Base-by-base conservation (phyloP, 2,113 vertebrate species). In the Cephalopterus ornatus region DNA sequence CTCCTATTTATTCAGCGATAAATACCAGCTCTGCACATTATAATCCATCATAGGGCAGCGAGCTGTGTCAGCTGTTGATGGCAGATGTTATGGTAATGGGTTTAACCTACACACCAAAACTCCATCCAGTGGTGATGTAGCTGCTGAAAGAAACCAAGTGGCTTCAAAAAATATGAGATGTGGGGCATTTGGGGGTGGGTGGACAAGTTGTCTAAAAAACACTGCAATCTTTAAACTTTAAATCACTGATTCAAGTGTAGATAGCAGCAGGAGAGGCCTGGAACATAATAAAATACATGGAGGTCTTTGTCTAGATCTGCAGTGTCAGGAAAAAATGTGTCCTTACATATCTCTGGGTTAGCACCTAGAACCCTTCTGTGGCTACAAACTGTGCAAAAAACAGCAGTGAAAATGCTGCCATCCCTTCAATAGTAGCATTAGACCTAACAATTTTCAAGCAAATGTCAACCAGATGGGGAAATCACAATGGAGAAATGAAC, bases 301-400 rank as follows among this genome's bases (percentile, higher is more conserved):
- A 30, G 15, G 28, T 18, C 35, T 91, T 67, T 59, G 22, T 52
- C 35, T 65, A 75, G 75, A 80, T 86, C 30, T 59, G 35, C 19
- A 32, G 8, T 22, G 16, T 58, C 19, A 50, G 17, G n/a, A 59
- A 53, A n/a, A 85, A 59, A 17, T 32, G 44, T 6, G 4, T 37
- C 33, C 14, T 44, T 67, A 23, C 10, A 6, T 15, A 72, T 15
- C 21, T 5, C 19, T 55, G 8, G 4, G 28, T 75, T 74, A 90
- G 24, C 37, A 81, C 41, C 74, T 78, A 37, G 47, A 88, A 55
- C 33, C 20, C n/a, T 68, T 49, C n/a, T 68, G 33, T 28, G 55
- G 14, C 28, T 84, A 42, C 0, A 0, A 73, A 47, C 35, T 1
- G 0, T 14, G 30, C 39, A 41, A 37, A 86, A 77, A 87, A 1